These are phyloP conservation scores for Drosophila macrospina DNA, from an alignment of 2,888 invertebrate species.

Conservation along the genomic window DNA sequence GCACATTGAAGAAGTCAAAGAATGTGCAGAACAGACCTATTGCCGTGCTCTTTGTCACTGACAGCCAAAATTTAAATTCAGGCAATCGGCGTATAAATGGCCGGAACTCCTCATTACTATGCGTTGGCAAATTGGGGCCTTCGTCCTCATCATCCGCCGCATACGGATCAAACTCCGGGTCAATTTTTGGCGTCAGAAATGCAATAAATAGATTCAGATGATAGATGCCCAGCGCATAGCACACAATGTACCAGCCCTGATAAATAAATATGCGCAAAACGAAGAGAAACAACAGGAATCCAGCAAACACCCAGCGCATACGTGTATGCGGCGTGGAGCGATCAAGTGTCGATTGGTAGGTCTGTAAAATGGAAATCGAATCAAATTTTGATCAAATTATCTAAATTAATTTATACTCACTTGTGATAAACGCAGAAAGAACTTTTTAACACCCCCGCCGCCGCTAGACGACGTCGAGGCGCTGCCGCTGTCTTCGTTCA, in stretches of 20 bases:
- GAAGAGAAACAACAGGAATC: conserved; percentile 90
- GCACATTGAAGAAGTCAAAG: conserved; percentile 99
- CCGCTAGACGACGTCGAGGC: conserved; percentile 74
- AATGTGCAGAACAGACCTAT: conserved; percentile 96
- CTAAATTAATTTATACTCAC: conserved; percentile 58
- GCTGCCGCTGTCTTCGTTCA: conserved; percentile 84
- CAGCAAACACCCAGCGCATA: conserved; percentile 92
- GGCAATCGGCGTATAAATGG: conserved; percentile 98
- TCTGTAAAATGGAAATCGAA: conserved; percentile 61
- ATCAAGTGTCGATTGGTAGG: conserved; percentile 93
- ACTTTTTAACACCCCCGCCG: conserved; percentile 83
- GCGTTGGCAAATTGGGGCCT: conserved; percentile 97
- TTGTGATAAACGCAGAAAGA: conserved; percentile 85
- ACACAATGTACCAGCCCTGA: conserved; percentile 99
- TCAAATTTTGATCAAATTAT: conserved; percentile 1
- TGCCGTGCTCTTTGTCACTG: conserved; percentile 96
- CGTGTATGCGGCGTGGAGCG: conserved; percentile 93
- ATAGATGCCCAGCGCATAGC: conserved; percentile 99
- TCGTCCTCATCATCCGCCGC: conserved; percentile 89
- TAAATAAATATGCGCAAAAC: conserved; percentile 92
- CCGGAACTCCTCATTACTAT: conserved; percentile 98
- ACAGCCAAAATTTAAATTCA: conserved; percentile 99
- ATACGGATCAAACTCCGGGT: conserved; percentile 96
- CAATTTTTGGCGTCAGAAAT: conserved; percentile 99
- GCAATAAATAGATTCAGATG: conserved; percentile 99